Evolutionary conservation across 2,888 invertebrate genomes (phyloP).

Genomic region (Lucinisca nassula): DNA sequence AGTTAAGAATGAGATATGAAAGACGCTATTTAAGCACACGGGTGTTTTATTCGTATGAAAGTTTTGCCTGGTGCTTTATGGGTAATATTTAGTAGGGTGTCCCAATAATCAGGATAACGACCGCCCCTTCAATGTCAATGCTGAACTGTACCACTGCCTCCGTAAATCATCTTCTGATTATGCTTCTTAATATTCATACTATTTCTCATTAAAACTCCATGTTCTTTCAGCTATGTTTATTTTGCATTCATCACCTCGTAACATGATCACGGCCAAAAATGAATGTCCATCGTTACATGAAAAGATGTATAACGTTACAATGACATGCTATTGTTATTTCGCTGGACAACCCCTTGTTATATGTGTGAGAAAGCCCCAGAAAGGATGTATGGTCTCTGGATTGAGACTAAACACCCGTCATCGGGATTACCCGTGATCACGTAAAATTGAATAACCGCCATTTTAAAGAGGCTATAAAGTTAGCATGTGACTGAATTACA

Average conservation of each 20-base stretch:
- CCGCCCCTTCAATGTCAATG: too few relatives aligned
- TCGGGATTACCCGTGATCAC: not conserved
- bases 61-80: too few relatives aligned
- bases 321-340: conserved; percentile 3
- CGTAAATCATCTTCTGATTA: not conserved
- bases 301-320: not conserved
- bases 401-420: conserved; percentile 1
- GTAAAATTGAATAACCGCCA: conserved; percentile 17
- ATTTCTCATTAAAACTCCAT: conserved; percentile 3
- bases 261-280: not conserved
- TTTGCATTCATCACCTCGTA: conserved; percentile 10
- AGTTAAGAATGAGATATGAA: too few relatives aligned
- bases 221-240: not conserved
- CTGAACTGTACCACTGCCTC: too few relatives aligned
- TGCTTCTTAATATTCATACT: conserved; percentile 11
- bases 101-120: too few relatives aligned
- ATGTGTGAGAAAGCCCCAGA: not conserved
- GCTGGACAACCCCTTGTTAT: conserved; percentile 1
- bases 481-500: conserved; percentile 6
- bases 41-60: too few relatives aligned
- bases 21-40: too few relatives aligned
- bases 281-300: not conserved
- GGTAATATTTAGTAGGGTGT: too few relatives aligned
- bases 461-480: not conserved
- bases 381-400: not conserved